Evolutionary conservation across 1,140 invertebrate genomes (phyloP), one percentile per base, ranked within the genome.

Genomic region (Heliconius himera): DNA sequence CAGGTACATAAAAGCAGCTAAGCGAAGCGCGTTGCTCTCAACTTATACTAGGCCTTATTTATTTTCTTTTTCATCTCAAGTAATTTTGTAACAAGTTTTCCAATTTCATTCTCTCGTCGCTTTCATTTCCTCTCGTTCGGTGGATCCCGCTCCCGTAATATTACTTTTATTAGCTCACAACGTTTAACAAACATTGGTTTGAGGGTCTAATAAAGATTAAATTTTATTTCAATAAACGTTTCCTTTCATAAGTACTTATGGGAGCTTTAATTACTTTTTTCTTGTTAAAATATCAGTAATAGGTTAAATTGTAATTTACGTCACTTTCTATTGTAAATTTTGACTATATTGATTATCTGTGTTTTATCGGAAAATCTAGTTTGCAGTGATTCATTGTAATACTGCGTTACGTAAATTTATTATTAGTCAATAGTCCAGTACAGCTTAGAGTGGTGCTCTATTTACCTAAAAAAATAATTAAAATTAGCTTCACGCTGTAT

Each of bases 31-130:
- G 88, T 88, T 85, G 79, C 60, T 77, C 83, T 77, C 84, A 91
- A 92, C 89, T 93, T 66, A 88, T 87, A 85, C 82, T 88, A 88
- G 84, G 83, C 87, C 82, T 85, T 92, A 90, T 93, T 93, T 93
- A 93, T 91, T 93, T 94, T 90, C 90, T 93, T 92, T 93, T 94
- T 93, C 91, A 89, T 93, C 89, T 86, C 87, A 83, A 89, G 89
- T 92, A 93, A 93, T 93, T 92, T 89, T 90, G 91, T 93, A 93
- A 93, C 93, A 94, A 94, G 92, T 94, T 94, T 94, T 94, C 92
- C 93, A 94, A 94, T 94, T 94, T 94, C 90, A 91, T 93, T 94
- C 90, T 93, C 90, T 93, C 88, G 88, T 91, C 88, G 90, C 89
- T 90, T 93, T 92, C 91, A 94, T 94, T 94, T 94, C 92, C 92